A percentile compares a stretch with the other conserved stretches of the same genome.
phyloP scores from a whole-genome alignment of 1,140 invertebrate species.

The Tetranychus urticae region DNA sequence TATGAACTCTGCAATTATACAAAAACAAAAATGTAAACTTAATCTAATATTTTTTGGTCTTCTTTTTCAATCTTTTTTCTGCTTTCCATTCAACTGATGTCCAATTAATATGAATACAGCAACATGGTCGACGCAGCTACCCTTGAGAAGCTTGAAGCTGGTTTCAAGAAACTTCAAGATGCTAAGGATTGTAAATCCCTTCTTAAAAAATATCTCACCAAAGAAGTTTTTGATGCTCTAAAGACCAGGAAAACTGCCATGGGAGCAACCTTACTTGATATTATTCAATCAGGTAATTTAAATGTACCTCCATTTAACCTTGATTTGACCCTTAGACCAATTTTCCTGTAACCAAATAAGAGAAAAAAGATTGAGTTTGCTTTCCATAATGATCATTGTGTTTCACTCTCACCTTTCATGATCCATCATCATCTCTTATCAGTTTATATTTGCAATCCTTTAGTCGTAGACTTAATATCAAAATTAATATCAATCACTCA shows the following conservation, averaged over 20 bases:
- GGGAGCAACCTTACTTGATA: constrained; percentile 64
- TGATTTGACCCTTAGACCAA: neutral
- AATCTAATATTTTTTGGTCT: neutral
- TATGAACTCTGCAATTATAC: neutral
- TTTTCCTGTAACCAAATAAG: no score
- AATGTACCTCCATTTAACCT: neutral
- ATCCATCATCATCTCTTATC: no score
- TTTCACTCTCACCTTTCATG: no score
- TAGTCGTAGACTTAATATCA: no score
- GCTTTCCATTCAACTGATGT: neutral
- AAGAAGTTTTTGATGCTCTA: constrained; percentile 63
- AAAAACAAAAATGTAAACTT: constrained; percentile 3
- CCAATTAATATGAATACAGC: neutral
- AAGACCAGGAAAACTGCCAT: constrained; percentile 77
- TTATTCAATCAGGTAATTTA: constrained; percentile 51
- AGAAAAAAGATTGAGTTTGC: no score
- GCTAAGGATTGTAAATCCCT: constrained; percentile 71
- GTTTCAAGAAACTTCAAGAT: constrained; percentile 56
- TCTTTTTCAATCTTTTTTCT: neutral
- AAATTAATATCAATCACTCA: no score
- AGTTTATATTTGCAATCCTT: no score
- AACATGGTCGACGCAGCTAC: constrained; percentile 13
- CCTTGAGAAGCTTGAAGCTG: constrained; percentile 58
- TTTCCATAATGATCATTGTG: no score
- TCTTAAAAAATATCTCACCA: constrained; percentile 76